Evolutionary conservation across 2,797 vertebrate genomes (phyloP).

Genomic region (Cygnus olor): DNA sequence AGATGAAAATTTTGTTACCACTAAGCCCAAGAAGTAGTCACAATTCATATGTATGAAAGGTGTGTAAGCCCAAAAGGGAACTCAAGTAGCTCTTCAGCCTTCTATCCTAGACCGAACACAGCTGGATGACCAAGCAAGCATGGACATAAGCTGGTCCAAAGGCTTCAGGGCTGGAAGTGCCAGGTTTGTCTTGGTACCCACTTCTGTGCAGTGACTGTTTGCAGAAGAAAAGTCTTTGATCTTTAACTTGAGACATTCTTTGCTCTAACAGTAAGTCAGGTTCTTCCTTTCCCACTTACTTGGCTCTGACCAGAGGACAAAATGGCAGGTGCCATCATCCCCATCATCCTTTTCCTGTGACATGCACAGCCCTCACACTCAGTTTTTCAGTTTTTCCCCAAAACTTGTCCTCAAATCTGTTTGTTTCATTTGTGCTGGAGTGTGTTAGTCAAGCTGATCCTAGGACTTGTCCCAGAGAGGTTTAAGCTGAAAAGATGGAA

Average conservation of each 20-base stretch:
- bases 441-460: background rate
- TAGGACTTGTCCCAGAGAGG: background rate
- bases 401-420: background rate
- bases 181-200: accelerated
- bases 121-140: background rate
- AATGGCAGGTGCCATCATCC: background rate
- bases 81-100: background rate
- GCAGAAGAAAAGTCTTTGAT: background rate
- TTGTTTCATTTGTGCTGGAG: background rate
- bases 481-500: background rate
- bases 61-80: background rate
- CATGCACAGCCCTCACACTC: background rate
- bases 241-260: background rate
- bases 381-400: accelerated
- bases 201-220: background rate
- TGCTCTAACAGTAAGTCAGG: background rate
- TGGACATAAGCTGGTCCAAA: accelerated
- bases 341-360: background rate
- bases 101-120: background rate
- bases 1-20: accelerated
- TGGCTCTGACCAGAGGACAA: background rate
- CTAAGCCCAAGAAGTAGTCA: background rate
- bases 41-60: background rate
- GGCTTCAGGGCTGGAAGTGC: background rate
- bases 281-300: background rate